Evolutionary conservation across 2,113 vertebrate species (phyloP).

Genomic region (Aphyosemion australe): DNA sequence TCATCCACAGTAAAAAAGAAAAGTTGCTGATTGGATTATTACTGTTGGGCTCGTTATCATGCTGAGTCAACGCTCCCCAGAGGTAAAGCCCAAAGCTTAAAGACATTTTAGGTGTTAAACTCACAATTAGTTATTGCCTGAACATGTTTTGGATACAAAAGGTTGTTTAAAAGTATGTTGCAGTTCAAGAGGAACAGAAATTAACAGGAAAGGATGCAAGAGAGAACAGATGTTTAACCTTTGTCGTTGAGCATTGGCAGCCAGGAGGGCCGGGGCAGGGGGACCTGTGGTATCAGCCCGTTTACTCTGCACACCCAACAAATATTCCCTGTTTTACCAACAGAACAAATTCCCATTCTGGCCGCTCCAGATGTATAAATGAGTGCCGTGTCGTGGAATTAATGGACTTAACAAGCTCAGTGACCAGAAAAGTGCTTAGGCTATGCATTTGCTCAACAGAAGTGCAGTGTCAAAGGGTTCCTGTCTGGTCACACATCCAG

Average conservation of each 20-base stretch:
- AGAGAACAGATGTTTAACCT: constrained; percentile 15
- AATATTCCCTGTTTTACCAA: constrained; percentile 83
- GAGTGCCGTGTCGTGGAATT: constrained; percentile 80
- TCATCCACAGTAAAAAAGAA: constrained; percentile 44
- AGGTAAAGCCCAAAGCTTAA: constrained; percentile 33
- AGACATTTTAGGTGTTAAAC: constrained; percentile 29
- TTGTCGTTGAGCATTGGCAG: constrained; percentile 31
- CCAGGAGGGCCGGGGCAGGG: constrained; percentile 49
- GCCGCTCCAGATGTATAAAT: constrained; percentile 76
- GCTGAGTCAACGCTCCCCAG: constrained; percentile 9
- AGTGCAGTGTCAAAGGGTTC: constrained; percentile 81
- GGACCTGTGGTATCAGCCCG: constrained; percentile 59
- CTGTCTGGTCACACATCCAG: constrained; percentile 79
- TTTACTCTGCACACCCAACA: constrained; percentile 76
- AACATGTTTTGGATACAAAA: constrained; percentile 28
- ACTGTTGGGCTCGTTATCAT: constrained; percentile 45
- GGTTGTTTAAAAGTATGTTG: constrained; percentile 7
- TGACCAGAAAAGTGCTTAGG: constrained; percentile 82
- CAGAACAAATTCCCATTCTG: constrained; percentile 82
- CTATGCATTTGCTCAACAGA: constrained; percentile 77
- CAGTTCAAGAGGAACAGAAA: not conserved
- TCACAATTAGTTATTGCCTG: constrained; percentile 14
- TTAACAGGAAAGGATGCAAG: not conserved
- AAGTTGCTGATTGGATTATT: constrained; percentile 54
- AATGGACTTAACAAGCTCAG: constrained; percentile 79